Evolutionary conservation across 2,888 invertebrate genomes (phyloP).

Genomic region (Scelioninae gen. 2): DNA sequence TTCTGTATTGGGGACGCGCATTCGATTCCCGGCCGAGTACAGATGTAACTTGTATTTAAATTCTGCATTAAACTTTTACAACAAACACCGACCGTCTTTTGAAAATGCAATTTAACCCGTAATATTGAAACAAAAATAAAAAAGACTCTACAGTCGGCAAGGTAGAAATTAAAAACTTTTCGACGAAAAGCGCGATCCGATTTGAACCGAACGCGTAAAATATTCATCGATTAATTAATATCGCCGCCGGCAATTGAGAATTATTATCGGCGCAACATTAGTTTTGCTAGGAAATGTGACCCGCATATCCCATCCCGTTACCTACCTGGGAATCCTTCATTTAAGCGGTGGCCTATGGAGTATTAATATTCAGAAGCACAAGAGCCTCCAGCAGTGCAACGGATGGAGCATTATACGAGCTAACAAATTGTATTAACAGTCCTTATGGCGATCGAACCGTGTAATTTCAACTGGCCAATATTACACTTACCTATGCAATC

Average conservation of each 20-base stretch:
- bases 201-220: conserved; percentile 26
- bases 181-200: neutral
- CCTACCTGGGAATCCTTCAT: conserved; percentile 51
- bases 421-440: conserved; percentile 60
- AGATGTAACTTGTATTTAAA: too few species aligned
- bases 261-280: conserved; percentile 53
- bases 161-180: neutral
- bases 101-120: too few species aligned
- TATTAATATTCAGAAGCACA: conserved; percentile 59
- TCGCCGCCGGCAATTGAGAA: conserved; percentile 35
- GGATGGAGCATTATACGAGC: conserved; percentile 56
- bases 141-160: too few species aligned
- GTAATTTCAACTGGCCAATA: conserved; percentile 56
- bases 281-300: conserved; percentile 57
- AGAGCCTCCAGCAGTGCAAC: conserved; percentile 54
- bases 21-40: too few species aligned
- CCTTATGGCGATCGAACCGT: conserved; percentile 59
- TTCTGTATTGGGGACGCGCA: too few species aligned
- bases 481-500: conserved; percentile 49
- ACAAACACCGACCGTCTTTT: too few species aligned
- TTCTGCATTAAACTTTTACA: too few species aligned
- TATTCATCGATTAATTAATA: conserved; percentile 51
- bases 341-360: conserved; percentile 52
- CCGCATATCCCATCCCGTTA: conserved; percentile 56
- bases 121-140: too few species aligned